phyloP scores from a whole-genome alignment of 1,140 invertebrate species.

The Trinorchestia longiramus region DNA sequence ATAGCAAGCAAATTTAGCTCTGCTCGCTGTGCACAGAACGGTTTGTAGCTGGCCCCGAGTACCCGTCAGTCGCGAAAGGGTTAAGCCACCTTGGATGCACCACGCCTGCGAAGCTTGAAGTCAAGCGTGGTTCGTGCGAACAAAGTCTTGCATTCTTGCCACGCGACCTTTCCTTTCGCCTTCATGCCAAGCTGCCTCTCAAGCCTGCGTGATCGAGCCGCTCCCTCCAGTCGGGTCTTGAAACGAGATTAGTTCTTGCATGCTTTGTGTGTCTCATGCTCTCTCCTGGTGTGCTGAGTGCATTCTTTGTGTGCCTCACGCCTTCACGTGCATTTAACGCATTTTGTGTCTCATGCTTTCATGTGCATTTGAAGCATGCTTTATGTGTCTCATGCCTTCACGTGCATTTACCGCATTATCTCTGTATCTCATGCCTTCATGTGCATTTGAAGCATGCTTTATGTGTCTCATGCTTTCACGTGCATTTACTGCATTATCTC shows the following conservation, averaged over 20 bases:
- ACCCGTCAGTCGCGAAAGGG: too few relatives aligned
- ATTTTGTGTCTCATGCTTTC: not conserved
- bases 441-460: too few relatives aligned
- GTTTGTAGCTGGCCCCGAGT: too few relatives aligned
- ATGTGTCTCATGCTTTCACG: not conserved
- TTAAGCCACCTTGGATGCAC: not conserved
- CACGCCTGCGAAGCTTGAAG: not conserved
- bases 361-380: too few relatives aligned
- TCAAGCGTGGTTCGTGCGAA: not conserved
- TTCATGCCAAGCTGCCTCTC: not conserved
- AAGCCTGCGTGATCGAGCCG: not conserved
- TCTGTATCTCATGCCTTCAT: too few relatives aligned
- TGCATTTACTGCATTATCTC: too few relatives aligned
- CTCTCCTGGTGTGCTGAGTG: not conserved
- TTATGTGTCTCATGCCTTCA: too few relatives aligned
- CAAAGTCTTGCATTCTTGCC: slow-evolving; percentile 14
- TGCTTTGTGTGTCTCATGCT: not conserved
- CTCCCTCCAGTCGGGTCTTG: not conserved
- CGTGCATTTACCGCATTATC: too few relatives aligned
- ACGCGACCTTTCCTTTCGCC: slow-evolving; percentile 21
- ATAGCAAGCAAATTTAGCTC: too few relatives aligned
- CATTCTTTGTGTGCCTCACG: not conserved
- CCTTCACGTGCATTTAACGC: not conserved
- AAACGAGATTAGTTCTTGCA: not conserved
- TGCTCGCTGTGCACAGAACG: too few relatives aligned